Conservation (phyloP, 2,113 vertebrate species). For the rabbit (Oryctolagus cuniculus) region mOryCun1.1 NC_091433.1:58681001-58681500, state of each 20-base stretch:
- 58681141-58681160: conserved; percentile 93
- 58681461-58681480: background rate
- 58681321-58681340: conserved; percentile 89
- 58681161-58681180: conserved; percentile 94
- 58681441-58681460: background rate
- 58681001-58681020: background rate
- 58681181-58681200: conserved; percentile 94
- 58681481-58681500: background rate
- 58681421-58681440: background rate
- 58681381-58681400: conserved; percentile 90
- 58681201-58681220: conserved; percentile 94
- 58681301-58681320: conserved; percentile 91
- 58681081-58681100: conserved; percentile 94
- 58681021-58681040: background rate
- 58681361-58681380: conserved; percentile 95
- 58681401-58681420: conserved; percentile 86
- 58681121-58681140: conserved; percentile 96
- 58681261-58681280: conserved; percentile 94
- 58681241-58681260: conserved; percentile 88
- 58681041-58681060: background rate
- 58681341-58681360: conserved; percentile 95
- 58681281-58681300: conserved; percentile 91
- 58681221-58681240: conserved; percentile 91
- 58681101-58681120: conserved; percentile 96
- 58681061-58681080: conserved; percentile 92